A percentile compares a stretch with the other conserved stretches of the same genome.
Conservation (phyloP, 2,113 vertebrate genomes). For the Sylvietta virens region DNA sequence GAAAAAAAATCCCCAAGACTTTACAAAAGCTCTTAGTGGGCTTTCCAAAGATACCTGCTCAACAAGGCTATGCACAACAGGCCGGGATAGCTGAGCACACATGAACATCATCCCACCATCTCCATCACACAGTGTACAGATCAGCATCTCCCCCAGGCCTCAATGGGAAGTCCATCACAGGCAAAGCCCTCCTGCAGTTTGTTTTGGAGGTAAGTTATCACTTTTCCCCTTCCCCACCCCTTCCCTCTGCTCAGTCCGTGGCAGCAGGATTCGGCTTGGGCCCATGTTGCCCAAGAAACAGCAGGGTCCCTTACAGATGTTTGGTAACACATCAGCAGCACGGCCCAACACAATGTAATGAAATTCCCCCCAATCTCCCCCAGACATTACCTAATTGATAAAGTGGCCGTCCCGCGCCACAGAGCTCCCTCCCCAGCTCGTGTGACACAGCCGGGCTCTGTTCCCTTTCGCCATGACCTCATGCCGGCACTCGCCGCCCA, state of each 20-base stretch:
- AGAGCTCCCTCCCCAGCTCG: conserved; percentile 40
- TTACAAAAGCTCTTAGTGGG: background rate
- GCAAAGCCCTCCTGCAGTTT: background rate
- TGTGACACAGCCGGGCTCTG: conserved; percentile 65
- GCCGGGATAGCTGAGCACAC: fast-evolving
- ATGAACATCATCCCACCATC: background rate
- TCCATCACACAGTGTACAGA: fast-evolving
- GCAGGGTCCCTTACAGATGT: conserved; percentile 23
- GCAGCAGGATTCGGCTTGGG: background rate
- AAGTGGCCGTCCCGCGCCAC: conserved; percentile 17
- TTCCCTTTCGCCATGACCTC: conserved; percentile 72
- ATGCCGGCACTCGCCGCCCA: conserved; percentile 61
- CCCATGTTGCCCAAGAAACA: background rate
- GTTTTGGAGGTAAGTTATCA: background rate
- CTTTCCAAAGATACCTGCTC: background rate
- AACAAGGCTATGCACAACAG: background rate
- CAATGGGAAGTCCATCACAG: background rate
- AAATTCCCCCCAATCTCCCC: conserved; percentile 62
- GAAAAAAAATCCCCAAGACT: background rate
- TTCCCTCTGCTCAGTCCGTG: background rate
- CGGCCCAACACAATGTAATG: conserved; percentile 12
- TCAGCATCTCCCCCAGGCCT: background rate
- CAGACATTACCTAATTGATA: conserved; percentile 84
- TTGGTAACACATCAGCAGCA: conserved; percentile 57
- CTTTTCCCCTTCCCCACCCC: background rate